phyloP scores from a whole-genome alignment of 2,888 invertebrate species.

The Coecobrya sp. region DNA sequence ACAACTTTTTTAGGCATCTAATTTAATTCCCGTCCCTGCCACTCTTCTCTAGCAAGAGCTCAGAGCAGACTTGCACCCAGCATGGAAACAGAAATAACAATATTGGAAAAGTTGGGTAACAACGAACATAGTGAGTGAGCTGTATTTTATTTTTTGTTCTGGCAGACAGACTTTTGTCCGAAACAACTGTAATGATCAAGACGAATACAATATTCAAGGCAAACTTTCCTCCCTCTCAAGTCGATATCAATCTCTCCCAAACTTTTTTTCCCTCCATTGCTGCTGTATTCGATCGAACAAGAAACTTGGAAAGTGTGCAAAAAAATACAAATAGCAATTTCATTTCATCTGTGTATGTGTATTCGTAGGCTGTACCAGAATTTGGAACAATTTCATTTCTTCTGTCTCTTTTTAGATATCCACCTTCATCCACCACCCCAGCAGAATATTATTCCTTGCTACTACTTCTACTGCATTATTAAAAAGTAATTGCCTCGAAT shows the following conservation, averaged over 20 bases:
- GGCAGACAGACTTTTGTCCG: neutral
- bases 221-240: neutral
- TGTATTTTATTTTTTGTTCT: neutral
- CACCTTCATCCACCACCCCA: no score
- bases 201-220: neutral
- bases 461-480: neutral
- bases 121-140: neutral
- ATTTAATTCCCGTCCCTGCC: neutral
- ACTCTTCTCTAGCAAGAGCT: no score
- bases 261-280: neutral
- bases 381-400: no score
- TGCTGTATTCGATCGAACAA: neutral
- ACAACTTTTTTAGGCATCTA: neutral
- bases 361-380: no score
- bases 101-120: no score
- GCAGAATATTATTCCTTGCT: no score
- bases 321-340: neutral
- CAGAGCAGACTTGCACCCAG: no score
- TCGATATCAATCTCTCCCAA: neutral
- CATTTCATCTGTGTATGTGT: no score
- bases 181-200: neutral
- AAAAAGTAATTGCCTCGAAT: slow-evolving; percentile 23
- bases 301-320: neutral
- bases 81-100: no score
- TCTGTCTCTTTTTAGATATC: no score